These are phyloP conservation scores for Amblyjoppa proteus DNA, from an alignment of 2,888 invertebrate species.

Conservation along the genomic window DNA sequence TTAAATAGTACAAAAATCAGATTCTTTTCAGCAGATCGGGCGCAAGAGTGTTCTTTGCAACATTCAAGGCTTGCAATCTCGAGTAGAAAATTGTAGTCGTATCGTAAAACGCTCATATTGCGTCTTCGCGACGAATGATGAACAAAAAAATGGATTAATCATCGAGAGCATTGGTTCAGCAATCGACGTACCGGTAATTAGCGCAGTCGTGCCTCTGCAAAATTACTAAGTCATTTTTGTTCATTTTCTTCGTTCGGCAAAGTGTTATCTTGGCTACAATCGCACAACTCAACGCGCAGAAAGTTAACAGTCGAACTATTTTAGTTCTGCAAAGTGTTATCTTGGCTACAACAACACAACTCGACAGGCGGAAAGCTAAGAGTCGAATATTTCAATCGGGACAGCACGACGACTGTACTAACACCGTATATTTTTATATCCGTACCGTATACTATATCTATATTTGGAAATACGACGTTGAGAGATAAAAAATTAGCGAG, in stretches of 20 bases:
- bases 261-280: background rate
- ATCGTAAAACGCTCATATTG: background rate
- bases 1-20: background rate
- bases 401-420: background rate
- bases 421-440: background rate
- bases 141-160: background rate
- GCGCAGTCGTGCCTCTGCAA: background rate
- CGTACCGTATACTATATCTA: background rate
- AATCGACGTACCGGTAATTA: background rate
- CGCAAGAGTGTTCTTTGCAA: background rate
- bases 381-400: conserved; percentile 16
- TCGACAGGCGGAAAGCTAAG: background rate
- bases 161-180: conserved; percentile 8
- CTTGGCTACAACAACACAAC: too few relatives aligned
- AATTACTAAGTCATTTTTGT: background rate
- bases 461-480: background rate
- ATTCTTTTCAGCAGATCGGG: background rate
- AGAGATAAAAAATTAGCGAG: background rate
- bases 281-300: background rate
- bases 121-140: conserved; percentile 2
- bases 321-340: background rate
- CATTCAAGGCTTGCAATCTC: background rate
- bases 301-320: background rate
- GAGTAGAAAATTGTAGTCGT: background rate
- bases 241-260: background rate